Base-by-base conservation (phyloP, 35 echinoderm and acorn worm species). In the Anneissia japonica region DNA sequence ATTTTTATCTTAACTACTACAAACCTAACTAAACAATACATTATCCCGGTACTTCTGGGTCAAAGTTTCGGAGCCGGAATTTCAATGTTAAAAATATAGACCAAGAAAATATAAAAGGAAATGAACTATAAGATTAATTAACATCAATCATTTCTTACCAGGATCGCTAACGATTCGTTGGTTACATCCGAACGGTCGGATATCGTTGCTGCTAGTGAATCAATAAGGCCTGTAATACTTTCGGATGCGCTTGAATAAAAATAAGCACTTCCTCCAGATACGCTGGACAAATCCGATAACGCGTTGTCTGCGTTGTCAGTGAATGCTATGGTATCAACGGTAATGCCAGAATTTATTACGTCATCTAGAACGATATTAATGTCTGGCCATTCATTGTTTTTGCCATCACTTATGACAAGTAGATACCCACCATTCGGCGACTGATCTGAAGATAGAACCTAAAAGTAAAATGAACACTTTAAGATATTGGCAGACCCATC, bases 331-430 rank as follows among this genome's bases (percentile, higher is more conserved):
- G 83, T 85, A 41, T 85, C 83, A 16, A 85, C 74, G 4, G 74
- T 43, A 23, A 85, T 35, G 28, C 83, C 83, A 39, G 83, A 46
- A 10, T 36, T 21, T 2, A 21, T 85, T 16, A 85, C 26, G 21
- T 73, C 55, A 40, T 35, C 31, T 4, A 37, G 2, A 0, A 75
- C 26, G 21, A 74, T 55, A 28, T 26, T 0, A 23, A 85, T 85
- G 13, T 74, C 72, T 74, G 83, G 83, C 14, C 11, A 30, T 10
- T 11, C 23, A 35, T 85, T 85, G 32, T 85, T 73, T 75, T 73
- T 23, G 17, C 83, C 83, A 35, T 85, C 83, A 74, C 72, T 85
- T 23, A 85, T 55, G 31, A 85, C 72, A 36, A 85, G 45, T 12
- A 85, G 36, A 75, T 37, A 85, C 31, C 72, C 74, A 34, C 83